phyloP scores from a whole-genome alignment of 2,113 vertebrate genomes.

The Eurypyga helias region DNA sequence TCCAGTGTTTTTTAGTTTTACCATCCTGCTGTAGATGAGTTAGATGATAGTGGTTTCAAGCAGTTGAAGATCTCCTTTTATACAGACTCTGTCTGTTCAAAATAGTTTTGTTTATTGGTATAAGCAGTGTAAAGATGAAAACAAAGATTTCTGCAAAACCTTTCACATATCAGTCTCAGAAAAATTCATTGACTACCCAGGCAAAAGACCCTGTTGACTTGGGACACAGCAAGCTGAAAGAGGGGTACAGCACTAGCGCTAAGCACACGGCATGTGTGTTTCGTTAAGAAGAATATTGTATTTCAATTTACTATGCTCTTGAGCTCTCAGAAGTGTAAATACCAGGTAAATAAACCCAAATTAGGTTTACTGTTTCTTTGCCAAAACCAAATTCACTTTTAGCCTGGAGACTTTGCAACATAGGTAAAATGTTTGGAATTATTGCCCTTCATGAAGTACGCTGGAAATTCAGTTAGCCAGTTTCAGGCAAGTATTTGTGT shows the following conservation, averaged over 20 bases:
- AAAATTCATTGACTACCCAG: neutral
- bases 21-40: constrained; percentile 51
- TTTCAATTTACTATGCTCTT: neutral
- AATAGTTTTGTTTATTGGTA: constrained; percentile 8
- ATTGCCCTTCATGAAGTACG: neutral
- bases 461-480: neutral
- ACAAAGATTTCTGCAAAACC: neutral
- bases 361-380: neutral
- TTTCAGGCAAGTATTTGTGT: neutral
- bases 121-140: neutral
- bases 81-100: neutral
- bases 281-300: neutral
- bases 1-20: constrained; percentile 49
- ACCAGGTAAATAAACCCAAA: neutral
- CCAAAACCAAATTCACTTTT: neutral
- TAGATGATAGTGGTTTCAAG: constrained; percentile 23
- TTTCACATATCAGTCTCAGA: neutral
- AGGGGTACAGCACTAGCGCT: neutral
- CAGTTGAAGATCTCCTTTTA: neutral
- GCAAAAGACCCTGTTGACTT: neutral
- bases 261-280: neutral
- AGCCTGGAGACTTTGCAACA: neutral
- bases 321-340: neutral
- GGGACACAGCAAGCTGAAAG: neutral
- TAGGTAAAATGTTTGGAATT: neutral